A percentile compares a stretch with the other conserved stretches of the same genome.
phyloP scores from a whole-genome alignment of 2,888 invertebrate species.

The Tipula unca region DNA sequence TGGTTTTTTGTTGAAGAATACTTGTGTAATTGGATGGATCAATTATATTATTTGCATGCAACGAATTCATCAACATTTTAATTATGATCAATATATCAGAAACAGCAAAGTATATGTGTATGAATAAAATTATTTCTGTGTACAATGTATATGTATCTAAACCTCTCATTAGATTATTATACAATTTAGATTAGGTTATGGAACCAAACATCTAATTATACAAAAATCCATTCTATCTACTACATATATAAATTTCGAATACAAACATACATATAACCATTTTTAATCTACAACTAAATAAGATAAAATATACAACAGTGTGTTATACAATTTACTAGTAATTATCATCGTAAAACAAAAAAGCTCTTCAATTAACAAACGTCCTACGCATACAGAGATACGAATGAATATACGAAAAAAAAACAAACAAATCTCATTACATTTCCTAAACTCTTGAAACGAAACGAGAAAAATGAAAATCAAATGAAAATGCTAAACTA shows the following conservation, averaged over 20 bases:
- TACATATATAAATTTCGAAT: background rate
- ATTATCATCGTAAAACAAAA: background rate
- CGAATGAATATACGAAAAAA: background rate
- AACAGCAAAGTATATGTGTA: no score
- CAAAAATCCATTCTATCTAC: no score
- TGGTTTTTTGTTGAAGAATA: no score
- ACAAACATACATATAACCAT: background rate
- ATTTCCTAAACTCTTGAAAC: background rate
- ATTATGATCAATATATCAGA: no score
- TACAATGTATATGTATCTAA: no score
- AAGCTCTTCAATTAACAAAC: background rate
- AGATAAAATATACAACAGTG: background rate
- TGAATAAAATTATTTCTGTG: no score
- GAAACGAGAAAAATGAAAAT: background rate
- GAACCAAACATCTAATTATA: no score
- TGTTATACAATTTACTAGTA: background rate
- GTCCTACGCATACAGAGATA: background rate
- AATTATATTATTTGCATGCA: no score
- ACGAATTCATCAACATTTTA: no score
- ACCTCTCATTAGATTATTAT: no score
- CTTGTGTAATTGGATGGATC: no score
- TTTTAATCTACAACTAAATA: background rate
- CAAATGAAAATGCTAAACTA: background rate
- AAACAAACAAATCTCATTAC: background rate
- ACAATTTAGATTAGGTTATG: no score